Base-by-base conservation (phyloP, 92 coral and sea anemone genomes). In the Muricea muricata region DNA sequence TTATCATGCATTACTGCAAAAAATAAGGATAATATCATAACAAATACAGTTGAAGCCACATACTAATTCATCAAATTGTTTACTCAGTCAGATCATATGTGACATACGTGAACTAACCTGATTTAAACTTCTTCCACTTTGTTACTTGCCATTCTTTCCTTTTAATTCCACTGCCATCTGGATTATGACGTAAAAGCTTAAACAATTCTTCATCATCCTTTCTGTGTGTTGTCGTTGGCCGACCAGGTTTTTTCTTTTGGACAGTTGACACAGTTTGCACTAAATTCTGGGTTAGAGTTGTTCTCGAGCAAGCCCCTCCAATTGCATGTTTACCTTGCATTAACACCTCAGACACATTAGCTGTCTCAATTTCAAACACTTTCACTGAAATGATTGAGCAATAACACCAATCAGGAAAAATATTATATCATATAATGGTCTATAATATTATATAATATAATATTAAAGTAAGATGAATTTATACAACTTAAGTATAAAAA, bases 1-100 rank as follows among this genome's bases (percentile, higher is more conserved):
- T 89, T 89, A 39, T 89, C 86, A 78, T 89, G 89, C 92, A 89
- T 89, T 55, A 21, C 92, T 89, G 55, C n/a, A n/a, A n/a, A n/a
- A n/a, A n/a, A n/a, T n/a, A n/a, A n/a, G n/a, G n/a, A n/a, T n/a
- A n/a, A n/a, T n/a, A n/a, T n/a, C n/a, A n/a, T n/a, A n/a, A n/a
- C n/a, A n/a, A n/a, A n/a, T n/a, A n/a, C n/a, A n/a, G n/a, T n/a
- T n/a, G n/a, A n/a, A n/a, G n/a, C n/a, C n/a, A n/a, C n/a, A n/a
- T n/a, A n/a, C n/a, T n/a, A n/a, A n/a, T n/a, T n/a, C n/a, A n/a
- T n/a, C n/a, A n/a, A n/a, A n/a, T n/a, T n/a, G n/a, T n/a, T n/a
- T n/a, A n/a, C n/a, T n/a, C n/a, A n/a, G n/a, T n/a, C n/a, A n/a
- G n/a, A n/a, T n/a, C n/a, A n/a, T 72, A 78, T 65, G 48, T 65